These are phyloP conservation scores for Embiotoca jacksoni DNA, from an alignment of 2,113 vertebrate genomes.

Conservation along the genomic window DNA sequence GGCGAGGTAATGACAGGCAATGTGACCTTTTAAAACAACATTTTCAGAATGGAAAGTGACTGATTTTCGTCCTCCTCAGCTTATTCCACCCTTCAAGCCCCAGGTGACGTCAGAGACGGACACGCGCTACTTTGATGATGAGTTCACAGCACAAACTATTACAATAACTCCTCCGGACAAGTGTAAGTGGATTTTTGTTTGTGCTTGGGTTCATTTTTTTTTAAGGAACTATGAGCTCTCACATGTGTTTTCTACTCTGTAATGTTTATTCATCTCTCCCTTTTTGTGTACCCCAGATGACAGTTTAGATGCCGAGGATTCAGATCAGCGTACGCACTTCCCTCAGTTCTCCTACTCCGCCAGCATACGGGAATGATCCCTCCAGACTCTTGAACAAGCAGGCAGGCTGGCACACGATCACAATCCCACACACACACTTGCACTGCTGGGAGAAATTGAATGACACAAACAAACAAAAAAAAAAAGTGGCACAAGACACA, in stretches of 20 bases:
- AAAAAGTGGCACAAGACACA: conserved; percentile 73
- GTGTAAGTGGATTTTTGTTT: conserved; percentile 85
- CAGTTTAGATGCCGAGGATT: conserved; percentile 88
- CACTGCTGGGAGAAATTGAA: conserved; percentile 69
- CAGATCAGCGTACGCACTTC: conserved; percentile 92
- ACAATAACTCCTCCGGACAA: conserved; percentile 95
- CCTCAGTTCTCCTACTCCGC: conserved; percentile 97
- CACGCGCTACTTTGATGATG: conserved; percentile 95
- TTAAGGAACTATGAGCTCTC: not conserved
- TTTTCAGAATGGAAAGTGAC: conserved; percentile 3
- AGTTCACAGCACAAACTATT: conserved; percentile 95
- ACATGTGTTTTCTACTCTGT: not conserved
- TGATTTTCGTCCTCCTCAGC: conserved; percentile 75
- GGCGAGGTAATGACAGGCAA: not conserved
- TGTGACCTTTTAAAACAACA: not conserved
- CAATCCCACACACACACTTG: conserved; percentile 71
- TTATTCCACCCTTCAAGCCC: conserved; percentile 93
- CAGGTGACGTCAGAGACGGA: conserved; percentile 95
- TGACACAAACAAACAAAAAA: conserved; percentile 51
- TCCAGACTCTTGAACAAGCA: conserved; percentile 66
- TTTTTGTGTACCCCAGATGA: conserved; percentile 84
- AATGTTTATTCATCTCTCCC: not conserved
- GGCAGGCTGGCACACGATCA: conserved; percentile 73
- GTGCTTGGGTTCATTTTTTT: not conserved
- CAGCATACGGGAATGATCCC: conserved; percentile 90